Percentiles rank a stretch among this genome's conserved stretches.
phyloP scores from a whole-genome alignment of 2,797 vertebrate genomes.

The Molossus molossus region DNA sequence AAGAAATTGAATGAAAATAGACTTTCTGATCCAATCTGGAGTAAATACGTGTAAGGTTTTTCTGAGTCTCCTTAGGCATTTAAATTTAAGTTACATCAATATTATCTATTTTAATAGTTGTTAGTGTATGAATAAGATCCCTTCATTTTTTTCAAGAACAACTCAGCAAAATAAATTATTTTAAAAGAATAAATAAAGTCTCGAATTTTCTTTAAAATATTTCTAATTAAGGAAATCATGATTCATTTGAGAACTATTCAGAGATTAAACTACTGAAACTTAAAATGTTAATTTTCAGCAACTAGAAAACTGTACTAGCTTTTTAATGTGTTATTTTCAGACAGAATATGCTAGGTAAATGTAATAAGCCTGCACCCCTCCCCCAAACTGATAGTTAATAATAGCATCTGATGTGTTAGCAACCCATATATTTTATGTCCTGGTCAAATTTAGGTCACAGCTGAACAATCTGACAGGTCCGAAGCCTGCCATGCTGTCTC shows the following conservation, averaged over 20 bases:
- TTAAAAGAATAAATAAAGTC: not conserved
- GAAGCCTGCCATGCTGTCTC: not conserved
- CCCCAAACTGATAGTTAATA: not conserved
- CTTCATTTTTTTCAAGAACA: conserved; percentile 59
- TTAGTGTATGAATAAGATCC: conserved; percentile 58
- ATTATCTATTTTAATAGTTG: conserved; percentile 3
- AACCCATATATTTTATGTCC: not conserved
- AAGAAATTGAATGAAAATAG: conserved; percentile 72
- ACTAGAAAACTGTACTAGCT: not conserved
- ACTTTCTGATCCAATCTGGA: conserved; percentile 49
- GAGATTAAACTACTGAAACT: not conserved
- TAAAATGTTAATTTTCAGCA: conserved; percentile 65
- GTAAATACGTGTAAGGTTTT: conserved; percentile 75
- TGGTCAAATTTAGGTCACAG: not conserved
- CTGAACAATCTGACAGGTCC: not conserved
- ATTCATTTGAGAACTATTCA: conserved; percentile 37
- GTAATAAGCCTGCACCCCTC: not conserved
- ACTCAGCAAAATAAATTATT: conserved; percentile 43
- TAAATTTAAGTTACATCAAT: conserved; percentile 73
- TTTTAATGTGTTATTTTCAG: conserved; percentile 33
- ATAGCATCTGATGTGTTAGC: not conserved
- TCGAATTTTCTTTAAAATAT: conserved; percentile 25
- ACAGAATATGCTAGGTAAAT: not conserved
- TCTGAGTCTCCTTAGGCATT: conserved; percentile 72
- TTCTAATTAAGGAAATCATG: conserved; percentile 44